Evolutionary conservation across 2,797 vertebrate genomes (phyloP), one percentile per base, ranked within the genome.

Genomic region (Sebastes diaconus): DNA sequence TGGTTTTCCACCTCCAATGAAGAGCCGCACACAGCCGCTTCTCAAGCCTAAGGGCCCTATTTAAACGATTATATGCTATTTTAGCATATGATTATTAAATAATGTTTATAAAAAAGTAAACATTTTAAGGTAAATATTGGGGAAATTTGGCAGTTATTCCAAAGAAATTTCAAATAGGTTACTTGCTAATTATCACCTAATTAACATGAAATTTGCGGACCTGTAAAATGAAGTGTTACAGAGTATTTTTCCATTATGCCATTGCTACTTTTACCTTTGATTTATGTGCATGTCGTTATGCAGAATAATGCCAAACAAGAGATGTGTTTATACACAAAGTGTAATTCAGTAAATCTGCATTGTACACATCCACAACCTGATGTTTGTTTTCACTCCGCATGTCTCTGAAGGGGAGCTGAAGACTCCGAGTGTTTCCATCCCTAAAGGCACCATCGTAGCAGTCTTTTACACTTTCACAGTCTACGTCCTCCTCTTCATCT

Each of bases 351-450:
- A 34, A 55, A 61, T 42, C 25, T 58, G 25, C 7, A 24, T 5
- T 25, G 10, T 11, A n/a, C 36, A 39, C 12, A 8, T 42, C 8
- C 10, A 60, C n/a, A 71, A 5, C 24, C 29, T 87, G 25, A 84
- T 61, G 9, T 72, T 75, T 76, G 13, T 52, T 81, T 10, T 79
- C 54, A 3, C 58, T 73, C 6, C 14, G 10, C 52, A 13, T 86
- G 11, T 84, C 7, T 60, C 27, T 79, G 6, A 84, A 98, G 97
- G 97, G 6, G 97, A 99, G 70, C 92, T 99, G 87, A 97, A 95
- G 91, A 97, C 97, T 73, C 97, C 97, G 1, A 99, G 97, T 60
- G 88, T 96, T 13, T 95, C 97, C 10, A 99, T 99, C 87, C 97
- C 97, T 4, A 95, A 96, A 91, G 97, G 97, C 66, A 99, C 97